Conservation (phyloP, 2,797 vertebrate species). For the Cirrhinus molitorella region DNA sequence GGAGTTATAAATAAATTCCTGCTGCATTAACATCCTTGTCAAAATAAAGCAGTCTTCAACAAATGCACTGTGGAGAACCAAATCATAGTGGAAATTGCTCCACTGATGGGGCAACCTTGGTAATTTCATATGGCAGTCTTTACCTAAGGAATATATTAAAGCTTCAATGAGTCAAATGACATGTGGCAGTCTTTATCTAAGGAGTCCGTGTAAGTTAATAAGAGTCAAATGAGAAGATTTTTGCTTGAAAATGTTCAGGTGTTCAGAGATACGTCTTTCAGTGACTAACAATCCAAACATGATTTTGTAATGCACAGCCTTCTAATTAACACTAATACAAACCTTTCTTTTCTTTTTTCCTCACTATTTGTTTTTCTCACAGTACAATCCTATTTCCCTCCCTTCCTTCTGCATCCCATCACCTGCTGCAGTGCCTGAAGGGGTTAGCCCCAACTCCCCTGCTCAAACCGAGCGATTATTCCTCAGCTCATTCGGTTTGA, state of each 20-base stretch:
- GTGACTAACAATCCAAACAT: background rate
- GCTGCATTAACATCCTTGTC: conserved; percentile 52
- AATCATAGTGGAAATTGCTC: conserved; percentile 33
- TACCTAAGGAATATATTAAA: conserved; percentile 30
- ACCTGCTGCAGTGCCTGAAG: conserved; percentile 50
- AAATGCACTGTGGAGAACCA: conserved; percentile 11
- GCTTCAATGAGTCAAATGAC: conserved; percentile 31
- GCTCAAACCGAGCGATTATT: conserved; percentile 52
- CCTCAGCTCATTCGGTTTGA: conserved; percentile 53
- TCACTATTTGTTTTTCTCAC: conserved; percentile 15
- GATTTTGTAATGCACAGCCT: background rate
- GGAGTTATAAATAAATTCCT: conserved; percentile 59
- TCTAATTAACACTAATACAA: background rate
- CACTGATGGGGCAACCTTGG: conserved; percentile 1
- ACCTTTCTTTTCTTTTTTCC: background rate
- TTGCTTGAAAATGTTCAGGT: background rate
- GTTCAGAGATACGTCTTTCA: background rate
- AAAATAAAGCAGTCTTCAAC: conserved; percentile 49
- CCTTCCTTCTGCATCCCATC: background rate
- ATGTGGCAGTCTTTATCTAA: conserved; percentile 28
- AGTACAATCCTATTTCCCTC: conserved; percentile 11
- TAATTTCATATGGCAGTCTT: conserved; percentile 43
- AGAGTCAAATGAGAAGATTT: conserved; percentile 14
- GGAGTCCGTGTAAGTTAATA: conserved; percentile 11
- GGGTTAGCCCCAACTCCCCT: conserved; percentile 23